phyloP scores from a whole-genome alignment of 2,113 vertebrate species.

The Sorex fumeus region DNA sequence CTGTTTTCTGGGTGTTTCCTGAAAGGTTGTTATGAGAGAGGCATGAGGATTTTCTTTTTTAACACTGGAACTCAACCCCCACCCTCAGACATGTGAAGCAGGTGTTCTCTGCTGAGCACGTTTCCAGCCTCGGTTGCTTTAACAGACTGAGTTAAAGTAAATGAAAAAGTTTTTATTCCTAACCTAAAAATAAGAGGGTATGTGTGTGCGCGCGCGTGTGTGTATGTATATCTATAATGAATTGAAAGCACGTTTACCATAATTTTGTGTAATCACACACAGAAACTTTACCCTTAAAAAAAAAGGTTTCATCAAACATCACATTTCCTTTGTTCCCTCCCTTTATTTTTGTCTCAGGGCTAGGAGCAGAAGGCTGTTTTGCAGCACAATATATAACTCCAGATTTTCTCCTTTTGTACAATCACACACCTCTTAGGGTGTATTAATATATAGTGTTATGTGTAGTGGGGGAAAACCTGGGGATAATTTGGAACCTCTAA shows the following conservation, averaged over 20 bases:
- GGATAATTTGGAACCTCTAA: slow-evolving; percentile 22
- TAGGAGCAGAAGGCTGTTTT: slow-evolving; percentile 62
- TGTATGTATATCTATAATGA: neutral
- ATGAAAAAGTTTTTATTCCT: neutral
- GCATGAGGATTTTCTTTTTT: too few species aligned
- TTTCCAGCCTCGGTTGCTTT: too few species aligned
- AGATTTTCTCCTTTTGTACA: slow-evolving; percentile 7
- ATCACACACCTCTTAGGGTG: neutral
- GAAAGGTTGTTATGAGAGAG: too few species aligned
- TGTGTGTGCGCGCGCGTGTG: neutral
- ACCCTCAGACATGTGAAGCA: too few species aligned
- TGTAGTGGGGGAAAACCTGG: neutral
- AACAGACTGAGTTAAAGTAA: too few species aligned
- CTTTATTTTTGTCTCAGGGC: slow-evolving; percentile 56
- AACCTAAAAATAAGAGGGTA: slow-evolving; percentile 15
- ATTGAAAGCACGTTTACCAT: slow-evolving; percentile 40
- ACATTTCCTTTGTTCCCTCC: slow-evolving; percentile 21
- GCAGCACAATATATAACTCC: slow-evolving; percentile 39
- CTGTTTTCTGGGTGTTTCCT: too few species aligned
- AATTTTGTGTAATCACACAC: slow-evolving; percentile 46
- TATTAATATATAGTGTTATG: too few species aligned
- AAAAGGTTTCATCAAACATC: slow-evolving; percentile 62
- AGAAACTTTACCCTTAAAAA: slow-evolving; percentile 56
- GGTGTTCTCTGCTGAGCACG: too few species aligned
- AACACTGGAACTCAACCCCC: too few species aligned